These are phyloP conservation scores for Agelas oroides DNA, from an alignment of 37 sponge, comb jelly and placozoan genomes.

Conservation along the genomic window DNA sequence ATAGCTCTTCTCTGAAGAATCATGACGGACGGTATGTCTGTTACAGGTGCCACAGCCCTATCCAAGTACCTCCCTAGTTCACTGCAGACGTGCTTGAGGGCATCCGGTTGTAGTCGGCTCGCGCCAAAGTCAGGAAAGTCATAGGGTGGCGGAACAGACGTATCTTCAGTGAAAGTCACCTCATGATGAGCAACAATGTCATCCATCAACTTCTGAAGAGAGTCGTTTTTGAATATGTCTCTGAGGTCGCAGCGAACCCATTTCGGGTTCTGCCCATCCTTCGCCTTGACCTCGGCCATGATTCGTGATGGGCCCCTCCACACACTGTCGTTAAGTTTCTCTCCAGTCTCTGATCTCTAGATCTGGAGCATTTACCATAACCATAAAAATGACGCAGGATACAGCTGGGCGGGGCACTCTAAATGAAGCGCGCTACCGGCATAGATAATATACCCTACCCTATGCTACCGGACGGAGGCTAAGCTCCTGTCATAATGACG, in stretches of 20 bases:
- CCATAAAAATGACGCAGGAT: too few relatives aligned
- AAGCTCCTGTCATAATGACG: too few relatives aligned
- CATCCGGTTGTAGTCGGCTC: slow-evolving; percentile 14
- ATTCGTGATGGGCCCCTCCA: too few relatives aligned
- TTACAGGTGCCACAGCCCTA: slow-evolving; percentile 16
- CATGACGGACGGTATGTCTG: slow-evolving; percentile 37
- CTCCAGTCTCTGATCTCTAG: too few relatives aligned
- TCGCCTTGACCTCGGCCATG: neutral
- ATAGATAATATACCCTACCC: too few relatives aligned
- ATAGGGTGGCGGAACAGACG: neutral
- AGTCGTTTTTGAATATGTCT: neutral
- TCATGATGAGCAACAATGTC: neutral
- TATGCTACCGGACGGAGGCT: too few relatives aligned
- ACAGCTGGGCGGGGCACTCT: too few relatives aligned
- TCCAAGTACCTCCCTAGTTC: neutral
- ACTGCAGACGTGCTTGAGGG: slow-evolving; percentile 13
- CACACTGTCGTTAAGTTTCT: too few relatives aligned
- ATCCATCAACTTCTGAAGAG: slow-evolving; percentile 10
- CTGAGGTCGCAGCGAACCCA: slow-evolving; percentile 20
- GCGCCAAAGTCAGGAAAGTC: slow-evolving; percentile 52
- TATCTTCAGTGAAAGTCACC: slow-evolving; percentile 3
- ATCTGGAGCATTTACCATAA: too few relatives aligned
- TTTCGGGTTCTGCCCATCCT: neutral
- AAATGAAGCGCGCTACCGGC: too few relatives aligned
- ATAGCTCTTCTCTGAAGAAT: neutral